Evolutionary conservation across 2,888 invertebrate species (phyloP).

Genomic region (Ophion costatus): DNA sequence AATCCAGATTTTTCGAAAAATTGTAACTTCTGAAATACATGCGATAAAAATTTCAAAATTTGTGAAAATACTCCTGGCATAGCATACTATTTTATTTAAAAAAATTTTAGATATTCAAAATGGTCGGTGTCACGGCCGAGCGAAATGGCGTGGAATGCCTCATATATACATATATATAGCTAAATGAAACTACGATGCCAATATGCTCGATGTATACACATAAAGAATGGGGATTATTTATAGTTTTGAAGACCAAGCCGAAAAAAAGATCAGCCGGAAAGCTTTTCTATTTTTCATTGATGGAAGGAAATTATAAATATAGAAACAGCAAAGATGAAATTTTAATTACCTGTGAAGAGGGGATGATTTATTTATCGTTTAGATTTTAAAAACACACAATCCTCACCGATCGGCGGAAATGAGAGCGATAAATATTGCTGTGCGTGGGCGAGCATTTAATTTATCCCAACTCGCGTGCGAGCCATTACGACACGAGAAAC

Average conservation of each 20-base stretch:
- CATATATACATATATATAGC: neutral
- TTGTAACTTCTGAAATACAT: no score
- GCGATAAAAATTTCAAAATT: no score
- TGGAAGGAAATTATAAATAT: neutral
- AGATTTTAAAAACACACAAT: neutral
- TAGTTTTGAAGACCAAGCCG: neutral
- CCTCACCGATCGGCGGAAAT: neutral
- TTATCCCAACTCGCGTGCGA: conserved; percentile 54
- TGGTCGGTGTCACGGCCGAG: no score
- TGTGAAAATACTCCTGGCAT: no score
- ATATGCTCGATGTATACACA: neutral
- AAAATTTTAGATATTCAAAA: no score
- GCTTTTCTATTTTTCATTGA: neutral
- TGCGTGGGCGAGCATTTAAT: conserved; percentile 53
- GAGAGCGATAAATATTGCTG: conserved; percentile 42
- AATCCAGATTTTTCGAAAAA: no score
- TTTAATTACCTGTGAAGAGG: neutral
- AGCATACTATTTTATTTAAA: no score
- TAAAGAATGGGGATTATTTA: neutral
- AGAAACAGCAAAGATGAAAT: neutral
- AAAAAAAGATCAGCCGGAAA: neutral
- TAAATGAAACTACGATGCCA: neutral
- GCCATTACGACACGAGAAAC: conserved; percentile 41
- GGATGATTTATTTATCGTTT: neutral
- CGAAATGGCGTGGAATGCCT: no score